These are phyloP conservation scores for Mormyrops attenuatus DNA, from an alignment of 2,797 vertebrate species.

Conservation along the genomic window DNA sequence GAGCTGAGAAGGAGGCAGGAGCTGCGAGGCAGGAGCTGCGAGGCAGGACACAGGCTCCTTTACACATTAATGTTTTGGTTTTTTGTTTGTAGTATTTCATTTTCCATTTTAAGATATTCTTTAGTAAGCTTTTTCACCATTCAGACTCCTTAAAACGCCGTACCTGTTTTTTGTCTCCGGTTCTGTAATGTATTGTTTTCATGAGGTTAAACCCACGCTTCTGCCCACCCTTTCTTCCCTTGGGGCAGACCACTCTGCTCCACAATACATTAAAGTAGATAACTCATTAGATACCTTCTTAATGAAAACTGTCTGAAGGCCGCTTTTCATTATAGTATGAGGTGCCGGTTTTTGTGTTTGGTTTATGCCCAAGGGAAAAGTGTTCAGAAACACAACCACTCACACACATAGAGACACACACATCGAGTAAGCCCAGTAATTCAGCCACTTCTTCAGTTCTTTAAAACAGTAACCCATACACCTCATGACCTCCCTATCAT, in stretches of 20 bases:
- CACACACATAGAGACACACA: not conserved
- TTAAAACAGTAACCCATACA: not conserved
- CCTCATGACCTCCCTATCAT: not conserved
- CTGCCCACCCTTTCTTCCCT: not conserved
- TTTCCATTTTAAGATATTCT: not conserved
- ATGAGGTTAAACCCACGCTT: not conserved
- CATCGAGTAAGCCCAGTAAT: not conserved
- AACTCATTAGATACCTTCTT: not conserved
- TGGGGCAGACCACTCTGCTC: not conserved
- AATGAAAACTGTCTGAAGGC: not conserved
- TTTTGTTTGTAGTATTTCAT: not conserved
- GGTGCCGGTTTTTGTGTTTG: not conserved
- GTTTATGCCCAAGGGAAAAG: not conserved
- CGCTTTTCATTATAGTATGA: not conserved
- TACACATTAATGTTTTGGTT: not conserved
- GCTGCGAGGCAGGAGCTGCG: not conserved
- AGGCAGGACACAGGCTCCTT: not conserved
- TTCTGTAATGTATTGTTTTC: not conserved
- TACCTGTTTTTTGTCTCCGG: not conserved
- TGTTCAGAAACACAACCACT: not conserved
- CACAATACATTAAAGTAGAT: not conserved
- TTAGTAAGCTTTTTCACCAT: not conserved
- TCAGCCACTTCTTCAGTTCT: not conserved
- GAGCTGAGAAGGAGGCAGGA: not conserved
- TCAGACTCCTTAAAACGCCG: not conserved